Evolutionary conservation across 2,113 vertebrate genomes (phyloP).

Genomic region (Grantiella picta): DNA sequence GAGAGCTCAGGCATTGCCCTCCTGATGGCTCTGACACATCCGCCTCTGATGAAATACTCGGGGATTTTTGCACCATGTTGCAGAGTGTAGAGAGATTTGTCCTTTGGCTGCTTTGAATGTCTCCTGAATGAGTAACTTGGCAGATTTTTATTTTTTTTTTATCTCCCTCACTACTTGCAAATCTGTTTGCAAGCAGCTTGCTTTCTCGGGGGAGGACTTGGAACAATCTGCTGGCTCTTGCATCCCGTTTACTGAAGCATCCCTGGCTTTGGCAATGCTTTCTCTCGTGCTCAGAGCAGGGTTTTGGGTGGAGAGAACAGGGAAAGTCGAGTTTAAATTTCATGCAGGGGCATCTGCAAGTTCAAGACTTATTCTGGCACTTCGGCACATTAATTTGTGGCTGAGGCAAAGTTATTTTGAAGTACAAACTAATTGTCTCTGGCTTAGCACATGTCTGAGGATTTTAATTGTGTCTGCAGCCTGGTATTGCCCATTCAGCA

Average conservation of each 20-base stretch:
- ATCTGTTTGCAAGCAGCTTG: slow-evolving; percentile 66
- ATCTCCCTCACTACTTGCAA: background rate
- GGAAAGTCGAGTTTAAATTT: background rate
- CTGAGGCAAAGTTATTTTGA: background rate
- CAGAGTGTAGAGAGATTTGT: background rate
- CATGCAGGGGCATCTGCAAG: background rate
- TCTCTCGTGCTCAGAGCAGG: background rate
- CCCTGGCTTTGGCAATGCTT: slow-evolving; percentile 10
- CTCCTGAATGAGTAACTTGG: slow-evolving; percentile 31
- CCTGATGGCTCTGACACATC: background rate
- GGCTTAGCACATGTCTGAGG: background rate
- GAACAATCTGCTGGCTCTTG: slow-evolving; percentile 35
- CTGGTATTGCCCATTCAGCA: background rate
- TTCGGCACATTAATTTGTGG: background rate
- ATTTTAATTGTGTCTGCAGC: background rate
- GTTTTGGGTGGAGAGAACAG: background rate
- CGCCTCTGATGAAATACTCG: accelerated
- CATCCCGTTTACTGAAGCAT: background rate
- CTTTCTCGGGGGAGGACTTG: slow-evolving; percentile 45
- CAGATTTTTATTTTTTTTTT: background rate
- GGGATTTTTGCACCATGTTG: background rate
- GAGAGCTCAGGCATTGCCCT: accelerated
- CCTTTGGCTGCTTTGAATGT: background rate
- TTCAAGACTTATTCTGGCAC: background rate
- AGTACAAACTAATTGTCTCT: background rate